Percentiles rank a stretch among this genome's conserved stretches.
Evolutionary conservation across 2,888 invertebrate genomes (phyloP).

Genomic region (Tiliacea citrago): DNA sequence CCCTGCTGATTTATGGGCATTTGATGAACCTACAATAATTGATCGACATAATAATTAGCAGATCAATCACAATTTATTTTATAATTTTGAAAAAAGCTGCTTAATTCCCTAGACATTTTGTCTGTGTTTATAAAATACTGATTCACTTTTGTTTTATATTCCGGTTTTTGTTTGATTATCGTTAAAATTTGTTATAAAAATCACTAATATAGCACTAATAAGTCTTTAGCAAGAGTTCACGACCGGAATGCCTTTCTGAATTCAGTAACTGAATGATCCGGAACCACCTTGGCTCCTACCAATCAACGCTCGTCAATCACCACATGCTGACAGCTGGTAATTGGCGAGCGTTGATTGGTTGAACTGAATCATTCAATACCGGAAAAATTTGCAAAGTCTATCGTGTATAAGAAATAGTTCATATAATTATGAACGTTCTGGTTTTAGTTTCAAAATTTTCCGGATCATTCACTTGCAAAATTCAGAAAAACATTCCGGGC

Average conservation of each 20-base stretch:
- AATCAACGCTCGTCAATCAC: not conserved
- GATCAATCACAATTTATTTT: not conserved
- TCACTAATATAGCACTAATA: too few species aligned
- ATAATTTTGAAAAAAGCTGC: not conserved
- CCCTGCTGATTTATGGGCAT: not conserved
- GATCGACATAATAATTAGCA: too few species aligned
- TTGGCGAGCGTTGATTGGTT: too few species aligned
- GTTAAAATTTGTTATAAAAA: not conserved
- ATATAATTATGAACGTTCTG: not conserved
- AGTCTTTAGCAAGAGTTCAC: too few species aligned
- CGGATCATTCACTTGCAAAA: not conserved
- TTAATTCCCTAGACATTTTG: too few species aligned
- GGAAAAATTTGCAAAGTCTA: not conserved
- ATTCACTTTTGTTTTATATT: not conserved
- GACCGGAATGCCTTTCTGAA: not conserved
- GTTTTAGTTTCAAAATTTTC: not conserved
- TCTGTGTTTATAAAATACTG: not conserved
- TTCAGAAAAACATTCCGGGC: not conserved
- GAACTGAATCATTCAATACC: not conserved
- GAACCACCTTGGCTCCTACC: too few species aligned
- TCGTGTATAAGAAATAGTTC: too few species aligned
- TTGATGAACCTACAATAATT: not conserved
- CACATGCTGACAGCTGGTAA: not conserved
- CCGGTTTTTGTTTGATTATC: not conserved
- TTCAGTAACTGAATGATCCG: not conserved